Base-by-base conservation (phyloP, 2,113 vertebrate genomes). In the Dascyllus trimaculatus region DNA sequence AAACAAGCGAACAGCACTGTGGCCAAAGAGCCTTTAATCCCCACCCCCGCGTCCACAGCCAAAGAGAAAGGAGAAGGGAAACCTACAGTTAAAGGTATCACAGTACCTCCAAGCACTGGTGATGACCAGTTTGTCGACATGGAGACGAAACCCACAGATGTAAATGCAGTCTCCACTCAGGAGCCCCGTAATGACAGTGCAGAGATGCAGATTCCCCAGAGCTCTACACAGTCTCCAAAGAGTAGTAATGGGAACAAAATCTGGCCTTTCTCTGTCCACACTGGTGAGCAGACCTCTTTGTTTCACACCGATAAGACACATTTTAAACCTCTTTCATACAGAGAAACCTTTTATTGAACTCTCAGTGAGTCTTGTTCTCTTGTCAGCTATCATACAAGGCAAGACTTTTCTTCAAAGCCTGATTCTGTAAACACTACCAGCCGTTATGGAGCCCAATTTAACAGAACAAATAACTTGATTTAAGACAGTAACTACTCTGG, bases 241-340 rank as follows among this genome's bases (percentile, higher is more conserved):
- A 78, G 52, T 58, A 57, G 67, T 24, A 85, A 89, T 1, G 89
- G 88, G 6, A 91, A 79, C 32, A 88, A 35, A 15, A 45, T 61
- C 80, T 97, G 91, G 93, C 97, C 98, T 67, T 96, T 98, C 95
- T 96, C 95, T 49, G 94, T 99, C 77, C 95, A 97, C 70, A 96
- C 96, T 86, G 97, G 98, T 99, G 89, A 96, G 96, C 70, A 54
- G 22, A 29, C 8, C 15, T 17, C 43, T 51, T 59, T n/a, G 46
- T 59, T 5, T 53, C 61, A 21, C n/a, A 43, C 54, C 51, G 15
- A 52, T 25, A 9, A 18, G 7, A 57, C 64, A 24, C 19, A 6
- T 24, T 32, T 38, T 15, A 35, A 53, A 45, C 45, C 43, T 1
- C 11, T 52, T 61, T 18, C 40, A 57, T 25, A 26, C 19, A 18